These are phyloP conservation scores for Melanerpes formicivorus DNA, from an alignment of 2,113 vertebrate species.

Conservation along the genomic window DNA sequence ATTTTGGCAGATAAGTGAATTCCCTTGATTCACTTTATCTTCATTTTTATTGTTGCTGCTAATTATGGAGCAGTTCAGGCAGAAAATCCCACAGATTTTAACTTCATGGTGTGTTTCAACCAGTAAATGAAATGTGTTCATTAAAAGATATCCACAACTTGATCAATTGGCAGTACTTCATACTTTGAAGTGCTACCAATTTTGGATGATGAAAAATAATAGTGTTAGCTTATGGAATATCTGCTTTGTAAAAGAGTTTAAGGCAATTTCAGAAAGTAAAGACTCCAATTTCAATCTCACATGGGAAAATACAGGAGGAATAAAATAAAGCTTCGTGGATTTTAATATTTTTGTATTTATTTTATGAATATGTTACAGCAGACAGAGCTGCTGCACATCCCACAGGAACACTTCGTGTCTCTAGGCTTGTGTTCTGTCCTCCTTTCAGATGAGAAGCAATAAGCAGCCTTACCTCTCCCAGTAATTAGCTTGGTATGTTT, in stretches of 20 bases:
- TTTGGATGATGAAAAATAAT: neutral
- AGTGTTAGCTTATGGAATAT: neutral
- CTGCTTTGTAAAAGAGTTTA: neutral
- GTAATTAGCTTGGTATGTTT: neutral
- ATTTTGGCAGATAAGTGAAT: neutral
- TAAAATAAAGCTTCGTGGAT: neutral
- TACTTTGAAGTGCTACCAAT: neutral
- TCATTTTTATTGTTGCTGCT: neutral
- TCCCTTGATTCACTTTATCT: neutral
- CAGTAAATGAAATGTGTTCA: neutral
- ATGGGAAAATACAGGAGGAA: neutral
- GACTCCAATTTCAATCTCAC: neutral
- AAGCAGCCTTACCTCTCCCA: neutral
- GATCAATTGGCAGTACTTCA: neutral
- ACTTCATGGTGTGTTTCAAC: neutral
- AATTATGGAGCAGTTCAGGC: neutral
- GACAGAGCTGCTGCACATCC: neutral
- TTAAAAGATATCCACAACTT: neutral
- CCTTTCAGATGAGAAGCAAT: neutral
- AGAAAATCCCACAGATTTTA: neutral
- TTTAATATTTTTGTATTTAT: neutral
- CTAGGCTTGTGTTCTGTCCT: neutral
- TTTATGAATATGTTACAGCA: neutral
- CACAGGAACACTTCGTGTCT: neutral
- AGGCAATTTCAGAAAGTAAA: neutral